Evolutionary conservation across 2,113 vertebrate species (phyloP).

Genomic region (Carettochelys insculpta): DNA sequence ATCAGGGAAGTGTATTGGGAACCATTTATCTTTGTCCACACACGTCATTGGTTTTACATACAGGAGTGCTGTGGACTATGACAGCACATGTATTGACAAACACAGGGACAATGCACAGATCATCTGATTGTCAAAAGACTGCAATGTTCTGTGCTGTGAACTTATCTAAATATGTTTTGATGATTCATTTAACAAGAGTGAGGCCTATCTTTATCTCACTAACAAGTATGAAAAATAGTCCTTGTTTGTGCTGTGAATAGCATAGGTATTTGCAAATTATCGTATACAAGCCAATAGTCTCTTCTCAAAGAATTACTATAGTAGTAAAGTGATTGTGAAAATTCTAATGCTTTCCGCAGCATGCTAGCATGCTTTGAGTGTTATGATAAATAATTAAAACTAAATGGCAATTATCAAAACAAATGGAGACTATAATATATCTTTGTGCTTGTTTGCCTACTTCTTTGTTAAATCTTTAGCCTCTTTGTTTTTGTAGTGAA

Average conservation of each 20-base stretch:
- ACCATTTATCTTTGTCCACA: neutral
- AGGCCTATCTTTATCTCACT: neutral
- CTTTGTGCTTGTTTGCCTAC: neutral
- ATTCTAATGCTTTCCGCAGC: neutral
- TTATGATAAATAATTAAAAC: neutral
- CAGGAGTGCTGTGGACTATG: neutral
- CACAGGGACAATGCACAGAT: neutral
- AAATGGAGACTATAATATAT: neutral
- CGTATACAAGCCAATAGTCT: neutral
- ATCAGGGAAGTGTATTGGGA: neutral
- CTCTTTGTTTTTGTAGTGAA: too few species aligned
- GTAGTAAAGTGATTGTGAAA: neutral
- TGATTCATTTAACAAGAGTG: neutral
- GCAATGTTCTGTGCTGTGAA: neutral
- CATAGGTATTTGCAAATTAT: neutral
- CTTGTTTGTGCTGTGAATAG: neutral
- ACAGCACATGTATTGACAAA: neutral
- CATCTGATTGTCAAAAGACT: neutral
- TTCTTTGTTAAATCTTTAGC: neutral
- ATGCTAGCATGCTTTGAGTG: neutral
- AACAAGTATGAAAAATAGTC: neutral
- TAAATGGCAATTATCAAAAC: neutral
- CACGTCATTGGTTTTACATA: neutral
- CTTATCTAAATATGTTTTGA: neutral
- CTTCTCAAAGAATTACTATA: neutral